phyloP scores from a whole-genome alignment of 2,113 vertebrate species.

The Passerina amoena region DNA sequence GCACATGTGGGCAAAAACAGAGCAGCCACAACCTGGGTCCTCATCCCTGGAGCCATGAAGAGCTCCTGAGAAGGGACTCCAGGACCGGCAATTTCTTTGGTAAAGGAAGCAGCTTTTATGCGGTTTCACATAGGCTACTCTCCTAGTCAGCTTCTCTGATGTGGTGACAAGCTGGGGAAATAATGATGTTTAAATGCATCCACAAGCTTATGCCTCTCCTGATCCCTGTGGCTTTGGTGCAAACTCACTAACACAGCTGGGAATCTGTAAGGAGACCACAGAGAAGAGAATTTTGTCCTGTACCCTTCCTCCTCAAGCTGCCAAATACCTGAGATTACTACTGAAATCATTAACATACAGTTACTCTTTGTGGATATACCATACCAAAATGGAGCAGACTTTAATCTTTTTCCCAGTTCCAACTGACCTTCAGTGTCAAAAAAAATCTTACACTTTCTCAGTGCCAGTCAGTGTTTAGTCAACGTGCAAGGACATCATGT shows the following conservation, averaged over 20 bases:
- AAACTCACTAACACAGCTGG: background rate
- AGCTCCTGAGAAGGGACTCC: background rate
- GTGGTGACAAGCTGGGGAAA: background rate
- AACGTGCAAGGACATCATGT: background rate
- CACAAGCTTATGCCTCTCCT: background rate
- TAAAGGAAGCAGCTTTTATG: background rate
- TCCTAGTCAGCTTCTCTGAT: background rate
- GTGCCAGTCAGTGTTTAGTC: background rate
- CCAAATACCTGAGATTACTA: background rate
- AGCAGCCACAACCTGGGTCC: background rate
- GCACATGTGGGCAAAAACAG: accelerated
- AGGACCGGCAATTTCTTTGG: background rate
- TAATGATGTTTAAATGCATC: background rate
- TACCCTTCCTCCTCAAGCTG: background rate
- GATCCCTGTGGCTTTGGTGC: background rate
- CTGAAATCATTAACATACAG: background rate
- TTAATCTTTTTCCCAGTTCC: background rate
- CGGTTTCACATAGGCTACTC: background rate
- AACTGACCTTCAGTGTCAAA: background rate
- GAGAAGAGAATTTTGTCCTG: background rate
- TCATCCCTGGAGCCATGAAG: background rate
- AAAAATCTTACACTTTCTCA: background rate
- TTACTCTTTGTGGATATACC: background rate
- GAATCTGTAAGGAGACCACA: accelerated
- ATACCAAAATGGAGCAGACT: background rate